Evolutionary conservation across 2,113 vertebrate genomes (phyloP).

Genomic region (Anas platyrhynchos): DNA sequence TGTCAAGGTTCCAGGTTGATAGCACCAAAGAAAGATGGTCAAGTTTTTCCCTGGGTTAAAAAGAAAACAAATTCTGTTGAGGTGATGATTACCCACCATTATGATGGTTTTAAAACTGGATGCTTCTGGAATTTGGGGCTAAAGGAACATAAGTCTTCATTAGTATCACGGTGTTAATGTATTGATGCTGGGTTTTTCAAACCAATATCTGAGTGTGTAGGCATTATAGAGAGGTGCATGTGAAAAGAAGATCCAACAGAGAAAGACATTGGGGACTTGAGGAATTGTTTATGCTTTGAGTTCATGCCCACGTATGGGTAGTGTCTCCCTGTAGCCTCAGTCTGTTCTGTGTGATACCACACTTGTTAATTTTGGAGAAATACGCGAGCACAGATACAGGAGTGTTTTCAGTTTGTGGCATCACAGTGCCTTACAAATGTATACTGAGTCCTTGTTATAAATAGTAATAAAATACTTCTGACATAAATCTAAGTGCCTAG

Average conservation of each 20-base stretch:
- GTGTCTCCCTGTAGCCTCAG: not conserved
- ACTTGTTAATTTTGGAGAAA: conserved; percentile 10
- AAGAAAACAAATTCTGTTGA: conserved; percentile 67
- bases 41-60: conserved; percentile 72
- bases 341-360: not conserved
- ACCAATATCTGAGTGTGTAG: not conserved
- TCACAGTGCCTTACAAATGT: not conserved
- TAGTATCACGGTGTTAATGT: conserved; percentile 19
- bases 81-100: conserved; percentile 34
- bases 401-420: conserved; percentile 21
- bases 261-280: not conserved
- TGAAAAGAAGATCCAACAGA: not conserved
- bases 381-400: not conserved
- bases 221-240: not conserved
- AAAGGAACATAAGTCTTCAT: conserved; percentile 6
- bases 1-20: conserved; percentile 79
- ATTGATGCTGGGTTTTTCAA: conserved; percentile 12
- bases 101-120: conserved; percentile 53
- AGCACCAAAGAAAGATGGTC: conserved; percentile 79
- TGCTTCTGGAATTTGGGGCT: conserved; percentile 17
- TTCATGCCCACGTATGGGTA: not conserved
- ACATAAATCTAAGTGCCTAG: not conserved
- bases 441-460: conserved; percentile 41
- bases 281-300: not conserved
- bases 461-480: conserved; percentile 18